Evolutionary conservation across 2,797 vertebrate species (phyloP).

Genomic region (Propithecus perrieri): DNA sequence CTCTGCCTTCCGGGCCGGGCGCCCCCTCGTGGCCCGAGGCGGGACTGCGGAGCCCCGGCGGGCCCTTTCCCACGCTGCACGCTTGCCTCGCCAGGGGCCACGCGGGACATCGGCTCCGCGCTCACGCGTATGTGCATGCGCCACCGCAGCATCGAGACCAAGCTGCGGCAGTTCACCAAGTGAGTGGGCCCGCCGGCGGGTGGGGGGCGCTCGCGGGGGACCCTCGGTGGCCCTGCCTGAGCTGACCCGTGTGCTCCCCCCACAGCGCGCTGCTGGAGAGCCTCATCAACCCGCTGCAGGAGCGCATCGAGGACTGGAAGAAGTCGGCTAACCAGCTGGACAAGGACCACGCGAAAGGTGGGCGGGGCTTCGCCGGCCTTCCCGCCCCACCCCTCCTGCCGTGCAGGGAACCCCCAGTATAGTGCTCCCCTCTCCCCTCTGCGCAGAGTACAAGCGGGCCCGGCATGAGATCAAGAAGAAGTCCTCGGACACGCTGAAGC

Average conservation of each 20-base stretch:
- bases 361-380: fast-evolving
- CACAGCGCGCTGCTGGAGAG: conserved; percentile 95
- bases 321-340: conserved; percentile 96
- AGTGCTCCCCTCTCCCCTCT: not conserved
- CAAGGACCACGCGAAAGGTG: conserved; percentile 99
- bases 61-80: not conserved
- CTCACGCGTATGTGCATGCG: conserved; percentile 99
- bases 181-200: conserved; percentile 79
- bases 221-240: not conserved
- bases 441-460: conserved; percentile 95
- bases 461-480: conserved; percentile 99
- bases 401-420: not conserved
- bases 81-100: conserved; percentile 90
- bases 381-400: fast-evolving
- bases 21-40: conserved; percentile 48
- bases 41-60: not conserved
- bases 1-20: not conserved
- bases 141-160: conserved; percentile 97
- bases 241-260: not conserved
- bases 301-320: conserved; percentile 98
- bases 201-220: fast-evolving
- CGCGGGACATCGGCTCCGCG: conserved; percentile 95
- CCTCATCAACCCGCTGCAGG: conserved; percentile 96
- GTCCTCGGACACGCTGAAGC: conserved; percentile 96
- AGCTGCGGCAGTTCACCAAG: conserved; percentile 98